Percentiles rank a stretch among this genome's conserved stretches.
Evolutionary conservation across 2,888 invertebrate genomes (phyloP).

Genomic region (Trimorus sp.): DNA sequence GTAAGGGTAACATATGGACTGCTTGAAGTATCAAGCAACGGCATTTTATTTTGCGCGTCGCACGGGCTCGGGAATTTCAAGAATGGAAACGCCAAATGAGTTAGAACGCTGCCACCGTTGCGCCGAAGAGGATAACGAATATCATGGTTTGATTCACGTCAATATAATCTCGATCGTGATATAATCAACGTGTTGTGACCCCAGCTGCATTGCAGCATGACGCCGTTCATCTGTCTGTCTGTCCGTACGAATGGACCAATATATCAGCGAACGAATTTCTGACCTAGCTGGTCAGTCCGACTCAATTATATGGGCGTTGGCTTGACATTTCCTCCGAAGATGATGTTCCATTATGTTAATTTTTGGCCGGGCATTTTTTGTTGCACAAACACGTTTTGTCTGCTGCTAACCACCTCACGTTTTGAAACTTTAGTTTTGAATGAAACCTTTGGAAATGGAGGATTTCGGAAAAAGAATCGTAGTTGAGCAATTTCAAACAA

Average conservation of each 20-base stretch:
- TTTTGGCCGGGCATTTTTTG: not conserved
- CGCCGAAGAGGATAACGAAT: constrained; percentile 54
- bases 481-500: too few relatives aligned
- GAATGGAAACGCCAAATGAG: constrained; percentile 21
- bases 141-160: constrained; percentile 61
- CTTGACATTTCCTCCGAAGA: constrained; percentile 45
- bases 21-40: constrained; percentile 20
- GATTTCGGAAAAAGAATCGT: too few relatives aligned
- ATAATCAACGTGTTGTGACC: constrained; percentile 63
- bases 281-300: constrained; percentile 55
- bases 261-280: constrained; percentile 56
- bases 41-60: constrained; percentile 39
- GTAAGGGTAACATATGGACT: constrained; percentile 46
- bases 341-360: constrained; percentile 42
- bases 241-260: constrained; percentile 41
- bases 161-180: constrained; percentile 63
- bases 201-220: constrained; percentile 62
- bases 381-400: too few relatives aligned
- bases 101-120: constrained; percentile 17
- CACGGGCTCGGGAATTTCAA: constrained; percentile 43
- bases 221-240: constrained; percentile 59
- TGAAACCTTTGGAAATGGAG: too few relatives aligned
- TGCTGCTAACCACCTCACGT: too few relatives aligned
- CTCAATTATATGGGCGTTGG: constrained; percentile 62
- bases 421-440: too few relatives aligned